phyloP scores from a whole-genome alignment of 2,888 invertebrate species.

The Pheosia tremula region DNA sequence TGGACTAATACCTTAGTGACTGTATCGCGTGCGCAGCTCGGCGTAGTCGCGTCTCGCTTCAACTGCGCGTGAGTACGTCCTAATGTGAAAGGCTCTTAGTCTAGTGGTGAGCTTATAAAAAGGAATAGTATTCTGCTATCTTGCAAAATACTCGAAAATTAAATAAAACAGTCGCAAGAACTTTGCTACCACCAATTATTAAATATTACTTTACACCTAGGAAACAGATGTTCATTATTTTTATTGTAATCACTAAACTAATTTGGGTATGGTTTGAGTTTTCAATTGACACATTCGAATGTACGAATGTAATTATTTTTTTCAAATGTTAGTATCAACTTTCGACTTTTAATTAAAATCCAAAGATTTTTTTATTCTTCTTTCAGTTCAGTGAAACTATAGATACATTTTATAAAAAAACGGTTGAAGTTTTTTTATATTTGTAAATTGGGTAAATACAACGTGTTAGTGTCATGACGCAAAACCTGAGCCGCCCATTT shows the following conservation, averaged over 20 bases:
- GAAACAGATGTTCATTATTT: conserved; percentile 34
- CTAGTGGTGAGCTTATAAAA: background rate
- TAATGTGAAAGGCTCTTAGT: background rate
- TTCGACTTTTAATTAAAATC: conserved; percentile 5
- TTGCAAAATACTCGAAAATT: conserved; percentile 24
- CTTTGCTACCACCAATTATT: conserved; percentile 42
- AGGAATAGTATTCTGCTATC: conserved; percentile 19
- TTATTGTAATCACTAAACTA: conserved; percentile 37
- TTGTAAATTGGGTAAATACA: conserved; percentile 13
- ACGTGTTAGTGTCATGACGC: too few relatives aligned
- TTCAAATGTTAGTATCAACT: background rate
- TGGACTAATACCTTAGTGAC: too few relatives aligned
- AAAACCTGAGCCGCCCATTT: too few relatives aligned
- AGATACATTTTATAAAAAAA: background rate
- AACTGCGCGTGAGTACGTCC: too few relatives aligned
- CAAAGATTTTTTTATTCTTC: too few relatives aligned
- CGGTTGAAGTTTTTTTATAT: conserved; percentile 5
- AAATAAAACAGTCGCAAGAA: conserved; percentile 31
- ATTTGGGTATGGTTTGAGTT: conserved; percentile 45
- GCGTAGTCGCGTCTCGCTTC: too few relatives aligned
- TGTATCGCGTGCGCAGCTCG: too few relatives aligned
- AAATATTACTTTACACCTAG: conserved; percentile 27
- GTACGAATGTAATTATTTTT: conserved; percentile 30
- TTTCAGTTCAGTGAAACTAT: background rate
- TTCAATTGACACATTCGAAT: conserved; percentile 32